Conservation (phyloP, 2,113 vertebrate species). For the Apaloderma vittatum region DNA sequence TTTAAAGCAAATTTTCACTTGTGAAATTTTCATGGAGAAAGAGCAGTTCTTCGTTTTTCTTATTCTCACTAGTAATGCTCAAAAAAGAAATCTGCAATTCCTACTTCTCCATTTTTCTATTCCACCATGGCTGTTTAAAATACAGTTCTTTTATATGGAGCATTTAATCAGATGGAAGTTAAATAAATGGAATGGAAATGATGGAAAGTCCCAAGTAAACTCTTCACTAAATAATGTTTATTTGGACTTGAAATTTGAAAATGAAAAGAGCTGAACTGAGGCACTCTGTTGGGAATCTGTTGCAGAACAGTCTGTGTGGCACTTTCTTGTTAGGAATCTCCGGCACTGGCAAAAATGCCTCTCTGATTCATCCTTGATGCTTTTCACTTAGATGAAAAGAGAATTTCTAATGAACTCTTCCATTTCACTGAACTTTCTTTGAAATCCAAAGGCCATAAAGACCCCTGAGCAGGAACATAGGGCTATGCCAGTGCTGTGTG, state of each 20-base stretch:
- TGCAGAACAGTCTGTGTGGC: background rate
- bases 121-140: background rate
- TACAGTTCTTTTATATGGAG: background rate
- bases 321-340: background rate
- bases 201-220: background rate
- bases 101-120: background rate
- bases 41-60: background rate
- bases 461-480: background rate
- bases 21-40: constrained; percentile 1
- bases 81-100: constrained; percentile 15
- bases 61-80: background rate
- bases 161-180: background rate
- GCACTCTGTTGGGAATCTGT: background rate
- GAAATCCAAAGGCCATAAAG: background rate
- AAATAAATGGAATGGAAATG: background rate
- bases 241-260: background rate
- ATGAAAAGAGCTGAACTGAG: background rate
- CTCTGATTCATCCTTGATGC: background rate
- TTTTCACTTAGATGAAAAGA: background rate
- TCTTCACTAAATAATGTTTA: background rate
- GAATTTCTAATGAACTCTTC: background rate
- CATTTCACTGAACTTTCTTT: background rate
- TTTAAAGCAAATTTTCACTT: background rate
- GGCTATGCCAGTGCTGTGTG: accelerated
- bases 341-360: background rate